phyloP scores from a whole-genome alignment of 23 tunicate genomes.

The Trididemnum nubilum region DNA sequence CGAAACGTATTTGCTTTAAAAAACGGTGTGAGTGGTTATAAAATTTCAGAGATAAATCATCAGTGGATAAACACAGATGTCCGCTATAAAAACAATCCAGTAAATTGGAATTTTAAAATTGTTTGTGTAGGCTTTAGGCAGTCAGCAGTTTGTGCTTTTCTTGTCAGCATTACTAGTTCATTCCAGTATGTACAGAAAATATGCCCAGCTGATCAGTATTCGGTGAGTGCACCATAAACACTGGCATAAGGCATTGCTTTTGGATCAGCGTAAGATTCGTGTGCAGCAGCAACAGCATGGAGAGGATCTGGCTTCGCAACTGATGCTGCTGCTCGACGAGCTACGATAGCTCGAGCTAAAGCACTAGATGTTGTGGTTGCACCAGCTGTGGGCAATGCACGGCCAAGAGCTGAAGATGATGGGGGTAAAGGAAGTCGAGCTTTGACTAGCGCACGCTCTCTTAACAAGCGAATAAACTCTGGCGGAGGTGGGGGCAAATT shows the following conservation, averaged over 20 bases:
- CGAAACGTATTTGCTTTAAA: too few species aligned
- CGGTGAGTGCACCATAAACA: conserved; percentile 1
- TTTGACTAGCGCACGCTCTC: conserved; percentile 85
- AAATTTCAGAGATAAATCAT: too few species aligned
- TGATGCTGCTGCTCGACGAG: conserved; percentile 81
- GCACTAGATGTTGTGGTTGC: conserved; percentile 69
- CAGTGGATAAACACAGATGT: too few species aligned
- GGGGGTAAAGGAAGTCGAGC: conserved; percentile 84
- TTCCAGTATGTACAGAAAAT: too few species aligned
- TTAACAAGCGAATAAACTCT: conserved; percentile 71
- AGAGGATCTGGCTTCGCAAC: conserved; percentile 40
- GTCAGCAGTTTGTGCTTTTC: too few species aligned
- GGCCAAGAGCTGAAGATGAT: conserved; percentile 38
- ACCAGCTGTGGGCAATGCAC: conserved; percentile 68
- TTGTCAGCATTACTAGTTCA: too few species aligned
- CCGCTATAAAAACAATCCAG: too few species aligned
- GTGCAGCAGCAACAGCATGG: conserved; percentile 6
- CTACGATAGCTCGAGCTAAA: conserved; percentile 69
- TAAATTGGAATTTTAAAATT: too few species aligned
- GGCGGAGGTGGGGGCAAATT: conserved; percentile 95
- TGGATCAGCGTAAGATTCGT: conserved; percentile 29
- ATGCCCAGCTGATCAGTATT: too few species aligned
- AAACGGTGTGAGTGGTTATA: too few species aligned
- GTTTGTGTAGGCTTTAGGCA: too few species aligned
- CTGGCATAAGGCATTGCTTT: conserved; percentile 6